These are phyloP conservation scores for Tetanocera ferruginea DNA, from an alignment of 2,888 invertebrate species.

Conservation along the genomic window DNA sequence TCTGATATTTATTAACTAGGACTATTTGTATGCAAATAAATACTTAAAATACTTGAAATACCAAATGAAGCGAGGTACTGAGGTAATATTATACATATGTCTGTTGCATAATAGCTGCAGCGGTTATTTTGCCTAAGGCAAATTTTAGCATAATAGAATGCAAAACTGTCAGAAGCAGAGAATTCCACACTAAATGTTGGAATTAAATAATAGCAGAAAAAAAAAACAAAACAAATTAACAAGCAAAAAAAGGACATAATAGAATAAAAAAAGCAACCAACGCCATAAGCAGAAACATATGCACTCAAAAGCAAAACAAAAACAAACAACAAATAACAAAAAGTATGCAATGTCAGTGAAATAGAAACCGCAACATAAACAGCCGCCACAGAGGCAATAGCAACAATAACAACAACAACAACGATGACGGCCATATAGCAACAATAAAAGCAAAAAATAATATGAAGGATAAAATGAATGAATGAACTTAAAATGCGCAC, in stretches of 20 bases:
- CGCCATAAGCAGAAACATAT: background rate
- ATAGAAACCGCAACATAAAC: conserved; percentile 29
- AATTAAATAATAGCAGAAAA: background rate
- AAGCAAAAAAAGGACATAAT: background rate
- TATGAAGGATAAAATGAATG: background rate
- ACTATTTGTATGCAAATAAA: no score
- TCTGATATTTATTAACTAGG: no score
- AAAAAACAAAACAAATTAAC: background rate
- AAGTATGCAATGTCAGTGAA: conserved; percentile 9
- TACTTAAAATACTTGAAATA: no score
- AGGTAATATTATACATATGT: no score
- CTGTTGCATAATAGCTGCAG: no score
- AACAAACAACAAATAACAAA: background rate
- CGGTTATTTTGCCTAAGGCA: no score
- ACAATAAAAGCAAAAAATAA: background rate
- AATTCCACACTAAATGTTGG: background rate
- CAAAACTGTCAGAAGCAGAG: conserved; percentile 1
- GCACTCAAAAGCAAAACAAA: background rate
- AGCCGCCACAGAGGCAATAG: background rate
- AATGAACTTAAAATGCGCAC: background rate
- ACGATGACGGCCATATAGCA: background rate
- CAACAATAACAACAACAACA: background rate
- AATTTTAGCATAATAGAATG: background rate
- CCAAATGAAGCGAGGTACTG: no score
- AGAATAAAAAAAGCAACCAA: background rate